Evolutionary conservation across 2,113 vertebrate species (phyloP).

Genomic region (Bubo scandiacus): DNA sequence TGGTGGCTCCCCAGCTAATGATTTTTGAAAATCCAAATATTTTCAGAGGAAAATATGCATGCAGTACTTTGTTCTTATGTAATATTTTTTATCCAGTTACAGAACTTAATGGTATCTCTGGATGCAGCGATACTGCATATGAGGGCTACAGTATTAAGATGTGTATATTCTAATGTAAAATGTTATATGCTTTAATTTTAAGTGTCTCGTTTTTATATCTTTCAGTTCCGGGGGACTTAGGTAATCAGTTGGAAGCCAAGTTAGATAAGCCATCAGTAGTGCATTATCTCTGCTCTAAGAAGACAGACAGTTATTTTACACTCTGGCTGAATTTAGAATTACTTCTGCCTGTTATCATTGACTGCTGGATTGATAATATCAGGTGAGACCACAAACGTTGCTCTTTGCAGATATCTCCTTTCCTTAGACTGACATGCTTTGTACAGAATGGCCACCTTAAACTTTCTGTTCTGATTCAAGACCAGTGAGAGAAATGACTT

Average conservation of each 20-base stretch:
- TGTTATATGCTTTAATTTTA: not conserved
- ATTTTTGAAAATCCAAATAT: not conserved
- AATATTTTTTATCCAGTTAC: not conserved
- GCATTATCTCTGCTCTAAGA: conserved; percentile 96
- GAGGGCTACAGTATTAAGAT: not conserved
- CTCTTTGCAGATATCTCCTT: not conserved
- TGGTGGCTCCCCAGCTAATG: not conserved
- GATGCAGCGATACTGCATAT: not conserved
- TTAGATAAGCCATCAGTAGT: conserved; percentile 94
- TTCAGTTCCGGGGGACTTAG: conserved; percentile 93
- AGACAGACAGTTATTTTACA: conserved; percentile 90
- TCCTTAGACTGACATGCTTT: not conserved
- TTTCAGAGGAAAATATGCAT: not conserved
- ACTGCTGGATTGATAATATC: conserved; percentile 99
- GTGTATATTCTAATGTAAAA: not conserved
- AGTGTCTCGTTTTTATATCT: not conserved
- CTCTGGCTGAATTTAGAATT: conserved; percentile 96
- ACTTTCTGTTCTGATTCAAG: not conserved
- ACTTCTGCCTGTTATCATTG: conserved; percentile 91
- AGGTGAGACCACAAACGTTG: conserved; percentile 73
- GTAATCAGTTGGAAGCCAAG: conserved; percentile 96
- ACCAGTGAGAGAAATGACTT: not conserved
- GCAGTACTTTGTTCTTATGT: not conserved
- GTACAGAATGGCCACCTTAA: not conserved
- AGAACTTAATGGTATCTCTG: not conserved